phyloP scores from a whole-genome alignment of 2,113 vertebrate genomes.

The Craseonycteris thonglongyai region DNA sequence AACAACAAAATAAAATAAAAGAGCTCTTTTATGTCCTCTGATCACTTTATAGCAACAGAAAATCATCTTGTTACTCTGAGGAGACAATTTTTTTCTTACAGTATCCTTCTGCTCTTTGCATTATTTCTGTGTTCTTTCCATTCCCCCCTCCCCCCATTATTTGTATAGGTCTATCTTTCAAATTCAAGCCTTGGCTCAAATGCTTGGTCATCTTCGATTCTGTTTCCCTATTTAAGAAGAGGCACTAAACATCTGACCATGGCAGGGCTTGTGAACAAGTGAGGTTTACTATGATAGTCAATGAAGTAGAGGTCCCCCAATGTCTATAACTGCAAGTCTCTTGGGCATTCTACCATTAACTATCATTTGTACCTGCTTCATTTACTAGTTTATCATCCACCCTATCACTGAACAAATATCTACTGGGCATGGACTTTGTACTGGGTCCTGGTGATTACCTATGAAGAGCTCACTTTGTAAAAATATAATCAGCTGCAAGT shows the following conservation, averaged over 20 bases:
- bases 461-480: neutral
- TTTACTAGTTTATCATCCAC: neutral
- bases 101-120: neutral
- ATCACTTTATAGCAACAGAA: neutral
- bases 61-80: neutral
- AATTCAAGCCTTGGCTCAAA: no score
- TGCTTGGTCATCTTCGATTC: neutral
- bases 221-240: neutral
- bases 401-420: neutral
- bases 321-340: neutral
- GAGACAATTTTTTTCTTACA: neutral
- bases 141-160: fast-evolving
- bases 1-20: no score
- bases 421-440: neutral
- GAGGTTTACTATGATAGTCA: neutral
- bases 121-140: no score
- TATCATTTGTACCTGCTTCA: neutral
- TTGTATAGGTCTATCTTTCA: neutral
- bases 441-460: neutral
- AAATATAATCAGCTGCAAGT: neutral
- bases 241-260: neutral
- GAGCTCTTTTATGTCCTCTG: neutral
- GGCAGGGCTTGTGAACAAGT: neutral
- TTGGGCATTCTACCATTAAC: neutral
- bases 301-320: neutral